Percentiles rank a stretch among this genome's conserved stretches.
These are phyloP conservation scores for Mesochorus sp. DNA, from an alignment of 2,888 invertebrate species.

Conservation along the genomic window DNA sequence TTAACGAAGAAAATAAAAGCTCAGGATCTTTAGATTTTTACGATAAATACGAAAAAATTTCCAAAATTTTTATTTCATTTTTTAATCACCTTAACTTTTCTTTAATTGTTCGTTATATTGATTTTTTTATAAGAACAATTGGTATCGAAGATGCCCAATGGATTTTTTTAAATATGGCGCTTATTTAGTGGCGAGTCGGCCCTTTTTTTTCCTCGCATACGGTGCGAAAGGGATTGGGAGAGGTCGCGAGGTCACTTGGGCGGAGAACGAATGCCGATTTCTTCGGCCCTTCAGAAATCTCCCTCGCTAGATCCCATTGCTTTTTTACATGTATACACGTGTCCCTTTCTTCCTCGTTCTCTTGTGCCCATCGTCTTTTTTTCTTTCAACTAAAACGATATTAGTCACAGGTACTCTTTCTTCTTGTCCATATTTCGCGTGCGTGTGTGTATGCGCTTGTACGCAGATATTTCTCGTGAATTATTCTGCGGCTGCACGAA, in stretches of 20 bases:
- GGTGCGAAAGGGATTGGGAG: slow-evolving; percentile 37
- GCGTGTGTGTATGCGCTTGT: slow-evolving; percentile 35
- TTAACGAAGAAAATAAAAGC: too few species aligned
- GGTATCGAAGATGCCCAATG: slow-evolving; percentile 23
- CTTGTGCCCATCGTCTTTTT: slow-evolving; percentile 30
- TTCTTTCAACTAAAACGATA: slow-evolving; percentile 59
- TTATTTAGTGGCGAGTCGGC: slow-evolving; percentile 74
- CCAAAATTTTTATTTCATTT: too few species aligned
- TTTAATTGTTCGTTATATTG: slow-evolving; percentile 21
- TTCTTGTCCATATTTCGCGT: slow-evolving; percentile 8
- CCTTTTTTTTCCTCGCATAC: slow-evolving; percentile 68
- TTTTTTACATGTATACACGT: not conserved
- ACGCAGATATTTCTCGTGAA: slow-evolving; percentile 42
- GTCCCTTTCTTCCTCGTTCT: slow-evolving; percentile 28
- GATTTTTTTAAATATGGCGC: slow-evolving; percentile 60
- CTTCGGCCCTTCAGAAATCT: slow-evolving; percentile 60
- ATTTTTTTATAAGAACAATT: slow-evolving; percentile 42
- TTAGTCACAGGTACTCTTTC: slow-evolving; percentile 40
- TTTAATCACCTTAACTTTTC: not conserved
- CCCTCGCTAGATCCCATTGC: slow-evolving; percentile 19
- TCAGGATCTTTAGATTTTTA: too few species aligned
- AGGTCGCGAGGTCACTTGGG: slow-evolving; percentile 72
- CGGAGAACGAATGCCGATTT: slow-evolving; percentile 66
- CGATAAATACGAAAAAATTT: too few species aligned
- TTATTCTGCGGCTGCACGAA: not conserved